These are phyloP conservation scores for Erythrocercus mccallii DNA, from an alignment of 2,113 vertebrate species.

Conservation along the genomic window DNA sequence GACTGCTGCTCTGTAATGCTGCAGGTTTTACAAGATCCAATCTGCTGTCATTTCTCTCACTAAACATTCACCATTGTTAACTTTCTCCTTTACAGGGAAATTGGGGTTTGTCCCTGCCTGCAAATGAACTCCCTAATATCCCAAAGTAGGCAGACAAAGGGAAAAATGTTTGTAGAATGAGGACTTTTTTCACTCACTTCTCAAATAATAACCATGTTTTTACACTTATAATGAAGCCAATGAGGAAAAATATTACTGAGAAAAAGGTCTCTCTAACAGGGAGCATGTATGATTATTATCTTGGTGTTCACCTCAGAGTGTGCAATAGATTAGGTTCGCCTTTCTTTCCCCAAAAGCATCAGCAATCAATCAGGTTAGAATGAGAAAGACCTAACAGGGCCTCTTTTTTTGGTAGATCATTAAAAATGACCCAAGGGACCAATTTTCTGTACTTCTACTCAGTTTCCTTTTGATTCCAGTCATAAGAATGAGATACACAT, in stretches of 20 bases:
- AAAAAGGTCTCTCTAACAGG: background rate
- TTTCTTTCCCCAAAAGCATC: constrained; percentile 19
- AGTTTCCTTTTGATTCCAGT: constrained; percentile 24
- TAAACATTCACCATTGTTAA: background rate
- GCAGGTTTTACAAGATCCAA: background rate
- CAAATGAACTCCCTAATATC: background rate
- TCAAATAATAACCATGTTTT: constrained; percentile 3
- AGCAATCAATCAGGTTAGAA: constrained; percentile 31
- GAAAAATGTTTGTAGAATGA: background rate
- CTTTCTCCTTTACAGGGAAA: background rate
- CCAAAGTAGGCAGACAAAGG: background rate
- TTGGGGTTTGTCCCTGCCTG: background rate
- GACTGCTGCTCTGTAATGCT: background rate
- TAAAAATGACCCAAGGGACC: constrained; percentile 44
- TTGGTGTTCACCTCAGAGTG: background rate
- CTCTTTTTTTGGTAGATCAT: constrained; percentile 23
- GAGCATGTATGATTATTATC: constrained; percentile 1
- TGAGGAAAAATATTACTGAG: background rate
- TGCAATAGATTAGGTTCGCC: background rate
- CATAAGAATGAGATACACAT: constrained; percentile 8
- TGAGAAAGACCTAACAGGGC: constrained; percentile 6
- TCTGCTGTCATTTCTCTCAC: background rate
- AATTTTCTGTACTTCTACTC: constrained; percentile 5
- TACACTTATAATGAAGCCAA: background rate
- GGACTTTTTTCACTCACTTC: background rate